Conservation (phyloP, 2,888 invertebrate species). For the Drosophila meridiana region DNA sequence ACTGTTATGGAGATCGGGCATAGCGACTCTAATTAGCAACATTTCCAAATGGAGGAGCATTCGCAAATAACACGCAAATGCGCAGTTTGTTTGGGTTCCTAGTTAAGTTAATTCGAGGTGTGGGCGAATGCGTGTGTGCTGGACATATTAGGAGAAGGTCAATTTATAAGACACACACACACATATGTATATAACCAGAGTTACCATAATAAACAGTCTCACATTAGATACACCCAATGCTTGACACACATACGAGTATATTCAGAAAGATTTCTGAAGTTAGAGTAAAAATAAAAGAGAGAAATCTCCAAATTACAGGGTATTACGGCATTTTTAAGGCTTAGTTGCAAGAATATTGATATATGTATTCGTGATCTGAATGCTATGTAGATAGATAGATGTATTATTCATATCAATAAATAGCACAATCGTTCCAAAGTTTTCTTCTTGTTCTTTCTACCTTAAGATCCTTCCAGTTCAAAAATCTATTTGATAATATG, state of each 20-base stretch:
- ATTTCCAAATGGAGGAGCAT: slow-evolving; percentile 8
- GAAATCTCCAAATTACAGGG: neutral
- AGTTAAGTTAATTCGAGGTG: slow-evolving; percentile 14
- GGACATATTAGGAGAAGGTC: slow-evolving; percentile 28
- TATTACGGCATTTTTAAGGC: neutral
- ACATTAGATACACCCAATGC: neutral
- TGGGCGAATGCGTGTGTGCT: slow-evolving; percentile 32
- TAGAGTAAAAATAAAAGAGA: neutral
- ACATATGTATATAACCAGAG: neutral
- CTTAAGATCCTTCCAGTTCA: neutral
- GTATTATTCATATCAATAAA: neutral
- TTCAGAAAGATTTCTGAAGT: neutral
- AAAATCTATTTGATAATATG: too few relatives aligned
- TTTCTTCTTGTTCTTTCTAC: neutral
- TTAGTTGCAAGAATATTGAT: neutral
- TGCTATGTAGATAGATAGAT: neutral
- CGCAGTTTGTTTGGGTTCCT: slow-evolving; percentile 42
- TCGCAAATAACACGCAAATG: slow-evolving; percentile 47
- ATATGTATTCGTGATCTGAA: neutral
- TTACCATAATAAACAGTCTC: neutral
- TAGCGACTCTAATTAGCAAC: slow-evolving; percentile 22
- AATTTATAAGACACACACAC: slow-evolving; percentile 5
- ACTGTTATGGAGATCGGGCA: neutral
- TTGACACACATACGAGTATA: neutral
- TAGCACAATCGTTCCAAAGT: neutral